Percentiles rank a stretch among this genome's conserved stretches.
These are phyloP conservation scores for Muscicapa adusta DNA, from an alignment of 2,113 vertebrate genomes.

Conservation along the genomic window DNA sequence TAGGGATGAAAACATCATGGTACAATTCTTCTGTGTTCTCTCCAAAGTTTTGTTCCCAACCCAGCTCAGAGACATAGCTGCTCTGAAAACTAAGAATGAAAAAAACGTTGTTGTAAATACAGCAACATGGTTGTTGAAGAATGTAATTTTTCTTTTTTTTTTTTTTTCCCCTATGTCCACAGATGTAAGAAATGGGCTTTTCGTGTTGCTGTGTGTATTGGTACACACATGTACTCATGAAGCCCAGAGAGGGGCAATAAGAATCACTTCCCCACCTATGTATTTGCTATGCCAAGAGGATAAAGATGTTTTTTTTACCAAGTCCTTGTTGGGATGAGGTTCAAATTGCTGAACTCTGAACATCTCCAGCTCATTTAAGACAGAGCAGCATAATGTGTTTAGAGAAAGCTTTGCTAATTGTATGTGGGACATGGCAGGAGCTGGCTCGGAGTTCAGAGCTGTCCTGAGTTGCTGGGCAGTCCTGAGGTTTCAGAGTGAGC, in stretches of 20 bases:
- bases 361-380: background rate
- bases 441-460: background rate
- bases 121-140: background rate
- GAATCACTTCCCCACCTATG: background rate
- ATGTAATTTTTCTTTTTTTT: background rate
- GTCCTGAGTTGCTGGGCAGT: background rate
- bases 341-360: background rate
- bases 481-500: accelerated
- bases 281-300: background rate
- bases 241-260: background rate
- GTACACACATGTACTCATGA: background rate
- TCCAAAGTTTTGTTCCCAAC: background rate
- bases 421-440: background rate
- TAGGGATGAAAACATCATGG: background rate
- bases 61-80: background rate
- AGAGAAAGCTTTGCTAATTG: background rate
- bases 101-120: background rate
- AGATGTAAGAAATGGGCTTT: background rate
- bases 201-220: background rate
- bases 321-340: background rate
- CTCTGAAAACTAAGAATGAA: background rate
- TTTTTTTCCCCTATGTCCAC: background rate
- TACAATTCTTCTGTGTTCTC: background rate
- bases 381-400: background rate
- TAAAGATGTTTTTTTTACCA: background rate